Conservation (phyloP, 2,113 vertebrate genomes). For the Scatophagus argus region DNA sequence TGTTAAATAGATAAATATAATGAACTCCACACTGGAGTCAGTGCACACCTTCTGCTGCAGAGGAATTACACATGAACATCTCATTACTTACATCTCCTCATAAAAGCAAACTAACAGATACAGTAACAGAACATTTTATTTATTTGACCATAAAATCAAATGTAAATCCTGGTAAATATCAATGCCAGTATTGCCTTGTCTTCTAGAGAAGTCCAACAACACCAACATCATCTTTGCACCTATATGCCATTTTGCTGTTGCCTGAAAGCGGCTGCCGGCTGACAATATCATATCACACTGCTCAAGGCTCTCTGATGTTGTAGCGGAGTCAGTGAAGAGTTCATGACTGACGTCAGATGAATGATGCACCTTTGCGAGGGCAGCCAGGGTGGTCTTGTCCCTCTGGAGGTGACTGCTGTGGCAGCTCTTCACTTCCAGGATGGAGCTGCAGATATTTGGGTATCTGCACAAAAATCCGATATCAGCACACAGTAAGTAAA, state of each 20-base stretch:
- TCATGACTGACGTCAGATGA: constrained; percentile 10
- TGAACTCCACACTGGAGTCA: background rate
- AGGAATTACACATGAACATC: background rate
- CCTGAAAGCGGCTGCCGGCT: background rate
- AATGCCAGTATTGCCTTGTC: background rate
- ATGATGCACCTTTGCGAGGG: constrained; percentile 70
- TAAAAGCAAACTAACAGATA: background rate
- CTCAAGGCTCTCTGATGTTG: background rate
- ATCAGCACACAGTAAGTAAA: background rate
- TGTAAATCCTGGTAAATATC: no score
- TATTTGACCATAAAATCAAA: constrained; percentile 2
- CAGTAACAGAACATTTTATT: constrained; percentile 9
- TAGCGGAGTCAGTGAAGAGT: constrained; percentile 15
- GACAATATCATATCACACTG: constrained; percentile 44
- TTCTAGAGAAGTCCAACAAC: constrained; percentile 23
- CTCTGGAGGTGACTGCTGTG: constrained; percentile 70
- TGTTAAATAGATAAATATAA: no score
- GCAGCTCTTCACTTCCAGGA: constrained; percentile 75
- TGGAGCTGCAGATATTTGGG: constrained; percentile 65
- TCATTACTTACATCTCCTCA: background rate
- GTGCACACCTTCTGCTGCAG: background rate
- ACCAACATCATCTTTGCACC: constrained; percentile 67
- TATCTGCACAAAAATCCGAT: constrained; percentile 67
- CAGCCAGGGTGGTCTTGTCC: constrained; percentile 74
- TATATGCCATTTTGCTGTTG: no score